Base-by-base conservation (phyloP, 2,113 vertebrate genomes). In the Chamaea fasciata region DNA sequence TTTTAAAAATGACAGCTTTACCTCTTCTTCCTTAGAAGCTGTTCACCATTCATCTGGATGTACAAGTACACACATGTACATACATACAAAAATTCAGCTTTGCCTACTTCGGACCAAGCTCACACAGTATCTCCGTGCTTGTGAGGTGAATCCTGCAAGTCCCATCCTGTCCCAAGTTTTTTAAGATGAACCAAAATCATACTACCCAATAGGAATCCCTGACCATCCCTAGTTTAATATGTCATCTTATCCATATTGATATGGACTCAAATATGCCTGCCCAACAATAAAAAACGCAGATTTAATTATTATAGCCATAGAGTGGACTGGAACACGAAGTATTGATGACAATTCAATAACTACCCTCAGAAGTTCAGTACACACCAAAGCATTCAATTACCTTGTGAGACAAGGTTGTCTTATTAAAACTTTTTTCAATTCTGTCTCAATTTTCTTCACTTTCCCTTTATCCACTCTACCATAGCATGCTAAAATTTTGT, bases 131-230 rank as follows among this genome's bases (percentile, higher is more conserved):
- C 21, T 69, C 30, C 15, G 6, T 28, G 7, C 6, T 55, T 68
- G 8, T 35, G 35, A 80, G 26, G 59, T 4, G 4, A 75, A 65
- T 12, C 3, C 26, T 26, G 2, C 3, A 62, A 49, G 21, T 14
- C 7, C 7, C 11, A 39, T 14, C 4, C 3, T 31, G 11, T 33
- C 3, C 15, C 8, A 33, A 37, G 1, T 6, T 39, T 31, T 35
- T 42, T 13, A 31, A 64, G 11, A 56, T 9, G 4, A 70, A 21
- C 3, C 12, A 57, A 35, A 86, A 49, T 42, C 16, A 27, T 24
- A 27, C 8, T 37, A 33, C 5, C 14, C 17, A 47, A 5, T 12
- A 11, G 24, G 16, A 76, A 39, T 4, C 3, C 4, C 67, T 53
- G 37, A 46, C 6, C 6, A 15, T 37, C 24, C 19, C 8, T 4